phyloP scores from a whole-genome alignment of 1,140 invertebrate species.

The Ostrea denselamellosa region DNA sequence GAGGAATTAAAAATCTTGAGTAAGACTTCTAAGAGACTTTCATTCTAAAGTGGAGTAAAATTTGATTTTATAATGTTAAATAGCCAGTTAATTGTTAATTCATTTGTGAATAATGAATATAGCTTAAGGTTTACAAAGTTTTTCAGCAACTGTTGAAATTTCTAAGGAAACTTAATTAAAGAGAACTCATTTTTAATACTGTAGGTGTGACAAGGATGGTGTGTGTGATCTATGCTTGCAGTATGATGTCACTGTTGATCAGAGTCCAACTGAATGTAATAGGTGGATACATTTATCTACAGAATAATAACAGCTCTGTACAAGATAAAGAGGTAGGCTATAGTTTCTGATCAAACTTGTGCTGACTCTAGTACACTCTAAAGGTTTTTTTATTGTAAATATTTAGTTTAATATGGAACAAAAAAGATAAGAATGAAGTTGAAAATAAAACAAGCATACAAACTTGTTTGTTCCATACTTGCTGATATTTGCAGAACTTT shows the following conservation, averaged over 20 bases:
- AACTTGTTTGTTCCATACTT: no score
- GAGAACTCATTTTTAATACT: slow-evolving; percentile 7
- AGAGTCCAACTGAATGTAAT: slow-evolving; percentile 92
- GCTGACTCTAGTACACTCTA: no score
- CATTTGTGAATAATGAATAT: no score
- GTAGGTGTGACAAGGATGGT: slow-evolving; percentile 80
- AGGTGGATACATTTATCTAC: slow-evolving; percentile 90
- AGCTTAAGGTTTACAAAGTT: no score
- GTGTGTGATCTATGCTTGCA: slow-evolving; percentile 88
- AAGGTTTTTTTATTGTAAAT: no score
- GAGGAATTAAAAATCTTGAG: slow-evolving; percentile 88
- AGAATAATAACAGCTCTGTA: slow-evolving; percentile 71
- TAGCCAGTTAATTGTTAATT: no score
- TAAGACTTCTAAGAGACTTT: slow-evolving; percentile 60
- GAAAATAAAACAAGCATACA: no score
- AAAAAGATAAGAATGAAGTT: no score
- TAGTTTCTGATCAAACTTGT: not conserved
- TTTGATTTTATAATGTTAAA: not conserved
- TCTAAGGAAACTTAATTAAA: not conserved
- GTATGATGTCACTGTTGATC: slow-evolving; percentile 88
- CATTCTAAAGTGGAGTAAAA: not conserved
- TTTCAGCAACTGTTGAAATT: not conserved
- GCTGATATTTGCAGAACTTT: no score
- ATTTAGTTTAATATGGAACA: no score
- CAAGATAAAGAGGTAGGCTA: slow-evolving; percentile 62